A percentile compares a stretch with the other conserved stretches of the same genome.
phyloP scores from a whole-genome alignment of 2,888 invertebrate species.

The Micoletzkya japonica region DNA sequence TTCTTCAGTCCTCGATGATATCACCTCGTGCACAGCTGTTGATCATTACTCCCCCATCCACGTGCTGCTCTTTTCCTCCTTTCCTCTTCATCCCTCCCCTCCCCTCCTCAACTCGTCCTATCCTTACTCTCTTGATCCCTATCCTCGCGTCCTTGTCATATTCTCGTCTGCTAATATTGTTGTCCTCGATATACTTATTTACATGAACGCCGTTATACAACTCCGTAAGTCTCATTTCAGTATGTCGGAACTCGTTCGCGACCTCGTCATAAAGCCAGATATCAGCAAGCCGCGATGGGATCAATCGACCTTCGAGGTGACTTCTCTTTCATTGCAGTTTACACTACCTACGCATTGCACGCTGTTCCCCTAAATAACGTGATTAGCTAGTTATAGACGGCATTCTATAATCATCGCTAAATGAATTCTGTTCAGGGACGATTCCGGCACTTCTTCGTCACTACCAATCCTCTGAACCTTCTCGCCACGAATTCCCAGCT shows the following conservation, averaged over 20 bases:
- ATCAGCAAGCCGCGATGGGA: slow-evolving; percentile 87
- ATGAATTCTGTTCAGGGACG: slow-evolving; percentile 18
- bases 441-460: slow-evolving; percentile 80
- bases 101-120: slow-evolving; percentile 3
- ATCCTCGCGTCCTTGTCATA: slow-evolving; percentile 3
- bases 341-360: slow-evolving; percentile 19
- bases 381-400: not conserved
- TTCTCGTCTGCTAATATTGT: slow-evolving; percentile 6
- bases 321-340: not conserved
- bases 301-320: slow-evolving; percentile 78
- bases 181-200: slow-evolving; percentile 1
- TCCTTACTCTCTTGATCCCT: not conserved
- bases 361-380: not conserved
- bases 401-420: not conserved
- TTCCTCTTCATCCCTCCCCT: not conserved
- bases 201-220: not conserved
- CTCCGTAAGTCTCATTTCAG: not conserved
- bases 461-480: slow-evolving; percentile 91
- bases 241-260: slow-evolving; percentile 48
- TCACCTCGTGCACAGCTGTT: not conserved
- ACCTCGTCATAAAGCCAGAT: slow-evolving; percentile 66
- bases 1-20: not conserved
- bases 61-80: not conserved
- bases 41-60: not conserved
- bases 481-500: slow-evolving; percentile 76